A percentile compares a stretch with the other conserved stretches of the same genome.
These are phyloP conservation scores for Sanderia malayensis DNA, from an alignment of 30 jellyfish, hydroid and myxozoan genomes.

Conservation along the genomic window DNA sequence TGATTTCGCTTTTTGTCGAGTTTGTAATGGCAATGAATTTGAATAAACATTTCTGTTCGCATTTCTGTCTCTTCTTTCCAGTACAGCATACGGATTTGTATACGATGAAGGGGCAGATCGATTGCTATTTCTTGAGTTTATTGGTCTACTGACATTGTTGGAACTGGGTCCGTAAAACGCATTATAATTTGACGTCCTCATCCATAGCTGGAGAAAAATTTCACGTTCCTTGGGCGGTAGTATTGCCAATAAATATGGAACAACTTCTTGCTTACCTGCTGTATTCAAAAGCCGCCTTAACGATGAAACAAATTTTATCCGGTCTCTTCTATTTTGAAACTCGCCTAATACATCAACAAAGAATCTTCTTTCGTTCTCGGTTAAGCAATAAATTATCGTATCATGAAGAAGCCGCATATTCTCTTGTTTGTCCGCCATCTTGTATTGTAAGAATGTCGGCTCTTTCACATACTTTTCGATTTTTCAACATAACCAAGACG, in stretches of 20 bases:
- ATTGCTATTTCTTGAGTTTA: not conserved
- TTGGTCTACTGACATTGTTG: not conserved
- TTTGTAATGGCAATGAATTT: not conserved
- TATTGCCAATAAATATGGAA: conserved; percentile 47
- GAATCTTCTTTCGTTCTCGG: conserved; percentile 34
- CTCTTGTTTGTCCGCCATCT: conserved; percentile 61
- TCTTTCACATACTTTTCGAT: not conserved
- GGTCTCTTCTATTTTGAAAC: conserved; percentile 42
- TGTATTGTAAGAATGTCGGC: not conserved
- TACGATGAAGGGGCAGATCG: not conserved
- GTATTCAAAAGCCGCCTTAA: conserved; percentile 38
- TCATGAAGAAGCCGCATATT: conserved; percentile 56
- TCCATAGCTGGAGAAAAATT: conserved; percentile 60
- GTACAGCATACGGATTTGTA: conserved; percentile 16
- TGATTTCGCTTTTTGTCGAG: not conserved
- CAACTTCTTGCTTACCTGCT: conserved; percentile 65
- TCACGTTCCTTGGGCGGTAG: conserved; percentile 61
- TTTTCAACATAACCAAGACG: not conserved
- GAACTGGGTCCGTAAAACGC: conserved; percentile 18
- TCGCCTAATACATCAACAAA: conserved; percentile 33
- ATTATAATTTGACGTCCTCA: conserved; percentile 55
- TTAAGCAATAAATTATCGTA: conserved; percentile 30
- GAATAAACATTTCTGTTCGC: not conserved
- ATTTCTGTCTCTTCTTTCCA: conserved; percentile 6
- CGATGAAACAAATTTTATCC: conserved; percentile 47